Conservation (phyloP, 2,797 vertebrate genomes). For the Aldrovandia affinis region DNA sequence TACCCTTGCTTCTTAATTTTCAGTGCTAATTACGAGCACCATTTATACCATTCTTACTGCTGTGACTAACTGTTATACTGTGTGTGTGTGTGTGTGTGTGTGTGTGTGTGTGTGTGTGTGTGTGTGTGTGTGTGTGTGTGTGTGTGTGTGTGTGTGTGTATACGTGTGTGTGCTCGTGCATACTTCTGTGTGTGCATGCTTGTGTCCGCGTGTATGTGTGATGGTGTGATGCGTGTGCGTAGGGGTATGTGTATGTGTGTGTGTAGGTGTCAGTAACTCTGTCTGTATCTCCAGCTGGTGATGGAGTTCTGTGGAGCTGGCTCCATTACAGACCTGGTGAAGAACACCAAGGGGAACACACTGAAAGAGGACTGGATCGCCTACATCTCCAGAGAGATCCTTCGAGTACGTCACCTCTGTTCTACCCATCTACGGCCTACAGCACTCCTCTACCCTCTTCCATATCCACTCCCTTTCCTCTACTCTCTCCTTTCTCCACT, state of each 20-base stretch:
- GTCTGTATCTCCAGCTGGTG: conserved; percentile 80
- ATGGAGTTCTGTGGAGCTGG: conserved; percentile 99
- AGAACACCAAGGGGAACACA: conserved; percentile 97
- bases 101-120: conserved; percentile 7
- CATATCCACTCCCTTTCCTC: not conserved
- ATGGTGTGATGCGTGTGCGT: no score
- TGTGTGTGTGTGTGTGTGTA: conserved; percentile 6
- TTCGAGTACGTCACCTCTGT: conserved; percentile 78
- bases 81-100: conserved; percentile 16
- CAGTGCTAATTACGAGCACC: not conserved
- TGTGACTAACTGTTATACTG: not conserved
- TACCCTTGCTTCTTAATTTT: conserved; percentile 32
- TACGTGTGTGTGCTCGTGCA: conserved; percentile 29
- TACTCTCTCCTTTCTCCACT: not conserved
- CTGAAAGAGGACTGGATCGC: conserved; percentile 99
- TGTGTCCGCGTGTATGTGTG: no score
- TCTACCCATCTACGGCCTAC: not conserved
- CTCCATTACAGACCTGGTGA: conserved; percentile 97
- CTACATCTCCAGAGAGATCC: conserved; percentile 97
- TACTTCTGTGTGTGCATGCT: no score
- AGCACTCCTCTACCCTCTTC: no score
- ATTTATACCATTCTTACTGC: not conserved
- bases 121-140: not conserved
- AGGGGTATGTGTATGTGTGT: conserved; percentile 21
- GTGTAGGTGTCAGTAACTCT: not conserved